Evolutionary conservation across 2,888 invertebrate genomes (phyloP).

Genomic region (Pollenia angustigena): DNA sequence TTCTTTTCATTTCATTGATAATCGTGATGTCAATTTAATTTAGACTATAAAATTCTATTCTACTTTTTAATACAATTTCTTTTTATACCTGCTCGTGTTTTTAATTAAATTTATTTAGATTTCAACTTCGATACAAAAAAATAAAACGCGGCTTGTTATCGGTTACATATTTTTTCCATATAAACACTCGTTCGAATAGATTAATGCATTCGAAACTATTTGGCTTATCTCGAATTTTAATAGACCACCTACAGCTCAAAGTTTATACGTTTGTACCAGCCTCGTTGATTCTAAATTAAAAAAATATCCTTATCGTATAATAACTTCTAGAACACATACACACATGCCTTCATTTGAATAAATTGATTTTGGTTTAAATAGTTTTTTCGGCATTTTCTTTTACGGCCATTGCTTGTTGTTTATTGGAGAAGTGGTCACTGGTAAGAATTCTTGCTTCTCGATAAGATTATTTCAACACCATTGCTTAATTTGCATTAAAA

Average conservation of each 20-base stretch:
- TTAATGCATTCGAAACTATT: constrained; percentile 3
- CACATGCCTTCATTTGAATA: constrained; percentile 26
- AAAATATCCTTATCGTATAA: constrained; percentile 66
- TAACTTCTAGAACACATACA: neutral
- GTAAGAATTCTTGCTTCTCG: constrained; percentile 36
- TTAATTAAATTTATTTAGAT: constrained; percentile 68
- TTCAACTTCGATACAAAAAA: constrained; percentile 63
- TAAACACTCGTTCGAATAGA: neutral
- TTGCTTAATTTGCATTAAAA: constrained; percentile 71
- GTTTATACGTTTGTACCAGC: constrained; percentile 8
- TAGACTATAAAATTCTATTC: constrained; percentile 21
- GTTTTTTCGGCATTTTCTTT: constrained; percentile 46
- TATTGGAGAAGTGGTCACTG: constrained; percentile 43
- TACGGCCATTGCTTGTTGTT: neutral
- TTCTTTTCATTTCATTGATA: constrained; percentile 58
- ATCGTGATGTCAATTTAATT: constrained; percentile 69
- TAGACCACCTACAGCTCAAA: constrained; percentile 69
- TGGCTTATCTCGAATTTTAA: constrained; percentile 34
- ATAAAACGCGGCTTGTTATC: constrained; percentile 62
- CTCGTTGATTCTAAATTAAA: neutral
- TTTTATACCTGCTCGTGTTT: constrained; percentile 58
- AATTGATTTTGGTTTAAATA: constrained; percentile 49
- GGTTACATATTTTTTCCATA: constrained; percentile 12
- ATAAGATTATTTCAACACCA: constrained; percentile 69
- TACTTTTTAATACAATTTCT: constrained; percentile 22